Evolutionary conservation across 2,888 invertebrate genomes (phyloP).

Genomic region (Drosophila maculinotata): DNA sequence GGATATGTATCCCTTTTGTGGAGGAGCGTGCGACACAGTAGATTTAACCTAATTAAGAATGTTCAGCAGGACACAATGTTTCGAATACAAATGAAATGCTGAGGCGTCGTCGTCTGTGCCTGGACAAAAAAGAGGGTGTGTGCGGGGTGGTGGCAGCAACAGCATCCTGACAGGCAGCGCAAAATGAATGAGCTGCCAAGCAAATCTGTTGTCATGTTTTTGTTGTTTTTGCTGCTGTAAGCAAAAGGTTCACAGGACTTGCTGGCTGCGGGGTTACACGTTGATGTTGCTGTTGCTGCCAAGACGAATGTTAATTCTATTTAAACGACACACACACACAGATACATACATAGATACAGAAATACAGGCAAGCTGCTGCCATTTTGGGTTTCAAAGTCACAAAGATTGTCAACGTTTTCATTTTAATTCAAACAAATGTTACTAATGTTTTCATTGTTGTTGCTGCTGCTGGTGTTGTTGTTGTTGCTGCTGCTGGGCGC

Average conservation of each 20-base stretch:
- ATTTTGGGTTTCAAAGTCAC: constrained; percentile 73
- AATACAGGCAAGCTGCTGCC: constrained; percentile 42
- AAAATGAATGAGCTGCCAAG: constrained; percentile 79
- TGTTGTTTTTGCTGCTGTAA: constrained; percentile 64
- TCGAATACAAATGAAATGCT: constrained; percentile 82
- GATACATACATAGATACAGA: constrained; percentile 9
- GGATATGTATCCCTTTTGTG: constrained; percentile 47
- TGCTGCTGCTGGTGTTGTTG: constrained; percentile 36
- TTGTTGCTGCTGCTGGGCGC: constrained; percentile 48
- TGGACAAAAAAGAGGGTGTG: constrained; percentile 10
- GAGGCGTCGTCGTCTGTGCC: too few species aligned
- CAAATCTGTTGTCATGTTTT: constrained; percentile 76
- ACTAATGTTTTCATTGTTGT: constrained; percentile 74
- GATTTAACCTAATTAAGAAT: constrained; percentile 85
- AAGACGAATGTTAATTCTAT: constrained; percentile 81
- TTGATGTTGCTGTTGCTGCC: constrained; percentile 44
- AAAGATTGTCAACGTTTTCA: constrained; percentile 78
- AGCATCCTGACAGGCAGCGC: constrained; percentile 64
- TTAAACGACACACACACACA: constrained; percentile 57
- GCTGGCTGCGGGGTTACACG: constrained; percentile 55
- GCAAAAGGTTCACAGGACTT: constrained; percentile 64
- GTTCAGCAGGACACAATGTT: constrained; percentile 83
- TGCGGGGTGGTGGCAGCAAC: constrained; percentile 7
- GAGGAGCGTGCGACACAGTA: constrained; percentile 73
- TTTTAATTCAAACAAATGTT: constrained; percentile 81